Conservation (phyloP, 2,888 invertebrate genomes). For the Acleris holmiana region DNA sequence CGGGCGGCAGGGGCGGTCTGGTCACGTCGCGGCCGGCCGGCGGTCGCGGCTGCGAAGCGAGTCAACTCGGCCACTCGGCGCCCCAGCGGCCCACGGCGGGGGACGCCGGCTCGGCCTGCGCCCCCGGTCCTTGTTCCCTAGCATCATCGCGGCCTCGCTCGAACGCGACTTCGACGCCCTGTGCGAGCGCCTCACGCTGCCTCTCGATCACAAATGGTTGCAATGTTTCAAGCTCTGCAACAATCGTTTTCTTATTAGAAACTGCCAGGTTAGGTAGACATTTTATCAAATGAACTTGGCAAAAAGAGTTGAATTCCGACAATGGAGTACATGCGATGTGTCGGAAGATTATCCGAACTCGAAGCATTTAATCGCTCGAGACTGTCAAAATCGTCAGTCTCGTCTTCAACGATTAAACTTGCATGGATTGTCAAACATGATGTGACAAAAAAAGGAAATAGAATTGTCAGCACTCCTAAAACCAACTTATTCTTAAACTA, state of each 20-base stretch:
- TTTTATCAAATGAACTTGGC: too few species aligned
- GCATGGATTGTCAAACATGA: too few species aligned
- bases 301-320: too few species aligned
- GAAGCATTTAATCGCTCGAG: too few species aligned
- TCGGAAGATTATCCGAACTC: too few species aligned
- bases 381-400: too few species aligned
- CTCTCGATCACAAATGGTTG: slow-evolving; percentile 86
- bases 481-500: too few species aligned
- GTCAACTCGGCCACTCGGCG: slow-evolving; percentile 99
- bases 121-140: slow-evolving; percentile 57
- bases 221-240: slow-evolving; percentile 90
- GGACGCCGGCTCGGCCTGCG: slow-evolving; percentile 84
- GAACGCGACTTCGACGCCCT: slow-evolving; percentile 77
- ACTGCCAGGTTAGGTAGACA: too few species aligned
- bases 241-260: slow-evolving; percentile 22
- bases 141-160: slow-evolving; percentile 61
- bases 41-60: slow-evolving; percentile 86
- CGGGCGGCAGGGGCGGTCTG: slow-evolving; percentile 53
- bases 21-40: slow-evolving; percentile 49
- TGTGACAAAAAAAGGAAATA: too few species aligned
- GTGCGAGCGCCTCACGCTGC: slow-evolving; percentile 85
- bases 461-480: too few species aligned
- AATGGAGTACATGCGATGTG: too few species aligned
- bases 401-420: too few species aligned
- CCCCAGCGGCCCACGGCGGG: slow-evolving; percentile 96